Evolutionary conservation across 2,888 invertebrate species (phyloP).

Genomic region (Girardia tigrina): DNA sequence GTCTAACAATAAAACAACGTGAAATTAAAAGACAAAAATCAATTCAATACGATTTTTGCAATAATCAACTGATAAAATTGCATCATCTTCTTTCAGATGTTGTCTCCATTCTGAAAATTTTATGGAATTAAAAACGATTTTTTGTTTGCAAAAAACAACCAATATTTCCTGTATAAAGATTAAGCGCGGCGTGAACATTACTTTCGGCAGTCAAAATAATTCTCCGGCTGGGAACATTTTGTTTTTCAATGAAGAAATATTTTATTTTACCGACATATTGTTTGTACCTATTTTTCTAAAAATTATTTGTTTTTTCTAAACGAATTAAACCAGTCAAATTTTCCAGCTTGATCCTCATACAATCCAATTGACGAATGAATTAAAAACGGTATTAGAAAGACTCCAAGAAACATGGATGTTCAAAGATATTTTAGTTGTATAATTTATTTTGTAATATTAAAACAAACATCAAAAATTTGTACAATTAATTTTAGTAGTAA

Average conservation of each 20-base stretch:
- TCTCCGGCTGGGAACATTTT: not conserved
- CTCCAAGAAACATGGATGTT: not conserved
- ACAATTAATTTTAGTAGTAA: too few relatives aligned
- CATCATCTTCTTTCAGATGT: conserved; percentile 5
- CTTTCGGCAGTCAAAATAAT: not conserved
- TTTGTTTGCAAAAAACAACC: too few relatives aligned
- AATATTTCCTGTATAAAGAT: not conserved
- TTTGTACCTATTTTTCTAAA: not conserved
- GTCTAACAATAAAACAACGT: not conserved
- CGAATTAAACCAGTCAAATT: not conserved
- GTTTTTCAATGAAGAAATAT: conserved; percentile 6
- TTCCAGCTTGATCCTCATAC: conserved; percentile 7
- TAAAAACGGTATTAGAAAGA: not conserved
- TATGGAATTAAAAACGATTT: not conserved
- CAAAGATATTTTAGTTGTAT: too few relatives aligned
- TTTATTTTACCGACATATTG: not conserved
- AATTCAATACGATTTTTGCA: conserved; percentile 23
- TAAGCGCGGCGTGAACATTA: not conserved
- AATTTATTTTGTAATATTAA: too few relatives aligned
- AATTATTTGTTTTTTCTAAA: not conserved
- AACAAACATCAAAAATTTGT: too few relatives aligned
- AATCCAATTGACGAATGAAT: not conserved
- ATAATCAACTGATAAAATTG: not conserved
- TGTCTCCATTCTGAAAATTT: not conserved
- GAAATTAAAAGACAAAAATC: too few relatives aligned